These are phyloP conservation scores for Sesia bembeciformis DNA, from an alignment of 2,888 invertebrate genomes.

Conservation along the genomic window DNA sequence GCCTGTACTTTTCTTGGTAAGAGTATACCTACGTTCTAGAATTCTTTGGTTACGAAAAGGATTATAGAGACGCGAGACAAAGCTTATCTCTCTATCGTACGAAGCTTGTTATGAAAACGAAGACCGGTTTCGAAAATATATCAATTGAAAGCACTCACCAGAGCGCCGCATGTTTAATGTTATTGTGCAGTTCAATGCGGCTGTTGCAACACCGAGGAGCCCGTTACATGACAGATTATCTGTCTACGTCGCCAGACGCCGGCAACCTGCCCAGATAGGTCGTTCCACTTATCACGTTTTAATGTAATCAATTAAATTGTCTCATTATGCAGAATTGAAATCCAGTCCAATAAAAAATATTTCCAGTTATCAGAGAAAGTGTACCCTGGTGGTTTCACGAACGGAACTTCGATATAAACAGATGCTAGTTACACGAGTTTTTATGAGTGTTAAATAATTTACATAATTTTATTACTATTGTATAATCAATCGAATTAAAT, in stretches of 20 bases:
- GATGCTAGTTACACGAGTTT: no score
- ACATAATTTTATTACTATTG: no score
- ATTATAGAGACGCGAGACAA: conserved; percentile 3
- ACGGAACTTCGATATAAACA: no score
- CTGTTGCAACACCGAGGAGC: conserved; percentile 46
- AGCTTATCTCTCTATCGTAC: conserved; percentile 12
- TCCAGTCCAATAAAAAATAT: no score
- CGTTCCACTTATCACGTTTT: conserved; percentile 17
- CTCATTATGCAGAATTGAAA: no score
- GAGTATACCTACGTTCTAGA: no score
- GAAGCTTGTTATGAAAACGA: conserved; percentile 59
- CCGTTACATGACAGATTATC: conserved; percentile 48
- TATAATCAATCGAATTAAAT: no score
- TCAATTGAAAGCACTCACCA: conserved; percentile 60
- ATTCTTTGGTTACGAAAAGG: no score
- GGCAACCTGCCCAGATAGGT: conserved; percentile 15
- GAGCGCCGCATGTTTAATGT: conserved; percentile 53
- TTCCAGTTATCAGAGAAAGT: no score
- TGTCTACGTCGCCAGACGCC: conserved; percentile 12
- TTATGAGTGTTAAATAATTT: no score
- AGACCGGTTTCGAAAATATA: conserved; percentile 68
- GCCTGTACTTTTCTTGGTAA: no score
- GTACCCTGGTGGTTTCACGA: no score
- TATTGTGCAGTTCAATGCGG: conserved; percentile 45
- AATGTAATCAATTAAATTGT: neutral